Base-by-base conservation (phyloP, 2,888 invertebrate species). In the Spodoptera exigua region DNA sequence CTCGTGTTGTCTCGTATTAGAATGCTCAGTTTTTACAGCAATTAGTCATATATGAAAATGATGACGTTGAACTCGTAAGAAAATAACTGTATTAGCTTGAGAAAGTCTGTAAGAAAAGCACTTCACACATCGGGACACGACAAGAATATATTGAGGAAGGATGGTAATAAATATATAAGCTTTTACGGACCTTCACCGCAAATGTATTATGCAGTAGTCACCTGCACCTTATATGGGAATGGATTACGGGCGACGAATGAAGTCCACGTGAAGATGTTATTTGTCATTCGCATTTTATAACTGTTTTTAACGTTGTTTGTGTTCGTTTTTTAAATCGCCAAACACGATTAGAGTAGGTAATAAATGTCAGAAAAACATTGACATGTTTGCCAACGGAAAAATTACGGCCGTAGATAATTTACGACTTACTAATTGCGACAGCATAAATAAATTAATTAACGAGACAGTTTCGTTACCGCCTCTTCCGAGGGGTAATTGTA, bases 71-170 rank as follows among this genome's bases (percentile, higher is more conserved):
- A 80, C 79, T 76, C 75, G 16, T 78, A 82, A 83, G 79, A 81
- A 81, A 70, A 57, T 88, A 87, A 87, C 85, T 85, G 86, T 87
- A 81, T 64, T 76, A 76, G 68, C 79, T 83, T 84, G 82, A 82
- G 86, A 87, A 86, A 81, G 80, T 79, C 72, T 70, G 69, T 70
- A 73, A 67, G 49, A 27, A 66, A 73, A 70, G 70, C 80, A 79
- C 81, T 84, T 83, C 82, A 82, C 80, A 82, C 78, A 79, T 74
- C 32, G 69, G 61, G 59, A 76, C 83, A 77, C 75, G 86, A 79
- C 78, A 64, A 72, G 84, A 83, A 84, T 85, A 79, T 73, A 62
- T 70, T 72, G 72, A 78, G 49, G 56, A 58, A 61, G 36, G 67
- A 61, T 62, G 75, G 79, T 78, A 76, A 84, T 85, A 85, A 82